Conservation (phyloP, 2,113 vertebrate genomes). For the Cromileptes altivelis region DNA sequence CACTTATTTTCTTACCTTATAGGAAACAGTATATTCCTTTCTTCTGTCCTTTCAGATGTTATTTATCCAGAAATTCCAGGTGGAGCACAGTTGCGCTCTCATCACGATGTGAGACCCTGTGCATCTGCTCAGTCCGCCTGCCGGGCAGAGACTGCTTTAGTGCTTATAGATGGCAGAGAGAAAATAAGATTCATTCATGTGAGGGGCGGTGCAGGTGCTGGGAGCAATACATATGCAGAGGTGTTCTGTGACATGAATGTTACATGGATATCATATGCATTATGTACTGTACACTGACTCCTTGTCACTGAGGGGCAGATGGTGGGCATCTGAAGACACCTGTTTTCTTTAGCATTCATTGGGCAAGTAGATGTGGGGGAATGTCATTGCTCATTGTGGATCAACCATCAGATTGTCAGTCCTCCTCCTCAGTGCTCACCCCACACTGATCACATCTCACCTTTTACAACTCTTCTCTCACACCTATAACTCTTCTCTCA, state of each 20-base stretch:
- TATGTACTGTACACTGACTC: neutral
- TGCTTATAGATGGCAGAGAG: slow-evolving; percentile 37
- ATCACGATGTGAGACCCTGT: slow-evolving; percentile 3
- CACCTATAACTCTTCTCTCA: neutral
- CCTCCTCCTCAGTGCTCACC: neutral
- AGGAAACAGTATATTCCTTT: neutral
- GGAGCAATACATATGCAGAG: neutral
- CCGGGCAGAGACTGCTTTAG: slow-evolving; percentile 32
- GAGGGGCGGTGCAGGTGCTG: slow-evolving; percentile 34
- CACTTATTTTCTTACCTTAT: slow-evolving; percentile 55
- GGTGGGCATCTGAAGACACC: neutral
- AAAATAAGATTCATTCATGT: slow-evolving; percentile 20
- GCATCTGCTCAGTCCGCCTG: slow-evolving; percentile 12
- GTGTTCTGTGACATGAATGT: slow-evolving; percentile 27
- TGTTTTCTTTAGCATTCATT: neutral
- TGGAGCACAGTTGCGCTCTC: slow-evolving; percentile 5
- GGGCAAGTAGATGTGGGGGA: neutral
- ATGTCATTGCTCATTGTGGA: neutral
- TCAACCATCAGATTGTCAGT: neutral
- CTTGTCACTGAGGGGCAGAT: neutral
- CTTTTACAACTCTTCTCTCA: neutral
- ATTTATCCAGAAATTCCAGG: slow-evolving; percentile 25
- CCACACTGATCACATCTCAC: neutral
- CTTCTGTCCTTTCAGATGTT: neutral
- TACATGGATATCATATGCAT: neutral